Conservation (phyloP, 2,113 vertebrate species). For the Eulemur macaco region DNA sequence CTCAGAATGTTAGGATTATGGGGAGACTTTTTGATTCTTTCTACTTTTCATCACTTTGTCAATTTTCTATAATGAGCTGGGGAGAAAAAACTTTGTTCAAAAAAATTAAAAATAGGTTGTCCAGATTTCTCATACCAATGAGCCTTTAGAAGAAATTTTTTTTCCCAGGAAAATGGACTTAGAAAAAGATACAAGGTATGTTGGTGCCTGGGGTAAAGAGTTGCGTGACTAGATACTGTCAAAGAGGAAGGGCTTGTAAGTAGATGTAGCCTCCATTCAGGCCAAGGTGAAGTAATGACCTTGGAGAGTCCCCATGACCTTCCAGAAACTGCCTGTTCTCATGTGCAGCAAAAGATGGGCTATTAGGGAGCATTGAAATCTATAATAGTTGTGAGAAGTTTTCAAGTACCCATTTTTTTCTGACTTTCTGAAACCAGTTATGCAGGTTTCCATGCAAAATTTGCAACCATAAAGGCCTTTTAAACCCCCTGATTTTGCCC, state of each 20-base stretch:
- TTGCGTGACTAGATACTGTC: conserved; percentile 2
- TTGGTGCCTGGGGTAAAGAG: not conserved
- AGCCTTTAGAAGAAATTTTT: not conserved
- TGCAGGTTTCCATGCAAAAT: conserved; percentile 6
- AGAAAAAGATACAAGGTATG: not conserved
- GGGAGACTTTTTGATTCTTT: conserved; percentile 16
- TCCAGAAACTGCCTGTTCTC: conserved; percentile 34
- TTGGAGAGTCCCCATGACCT: conserved; percentile 20
- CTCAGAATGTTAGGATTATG: not conserved
- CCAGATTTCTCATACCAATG: not conserved
- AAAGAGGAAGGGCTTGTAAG: not conserved
- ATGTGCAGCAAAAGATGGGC: not conserved
- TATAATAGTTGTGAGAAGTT: not conserved
- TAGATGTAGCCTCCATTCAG: not conserved
- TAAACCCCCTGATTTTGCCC: not conserved
- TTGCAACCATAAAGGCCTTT: not conserved
- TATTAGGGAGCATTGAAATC: not conserved
- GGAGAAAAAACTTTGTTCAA: not conserved
- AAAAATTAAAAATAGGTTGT: conserved; percentile 7
- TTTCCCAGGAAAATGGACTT: not conserved
- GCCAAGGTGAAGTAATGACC: conserved; percentile 10
- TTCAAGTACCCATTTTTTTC: not conserved
- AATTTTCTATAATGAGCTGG: not conserved
- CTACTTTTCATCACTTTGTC: conserved; percentile 16
- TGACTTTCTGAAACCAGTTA: conserved; percentile 38